Evolutionary conservation across 2,797 vertebrate genomes (phyloP).

Genomic region (Peromyscus melanophrys): DNA sequence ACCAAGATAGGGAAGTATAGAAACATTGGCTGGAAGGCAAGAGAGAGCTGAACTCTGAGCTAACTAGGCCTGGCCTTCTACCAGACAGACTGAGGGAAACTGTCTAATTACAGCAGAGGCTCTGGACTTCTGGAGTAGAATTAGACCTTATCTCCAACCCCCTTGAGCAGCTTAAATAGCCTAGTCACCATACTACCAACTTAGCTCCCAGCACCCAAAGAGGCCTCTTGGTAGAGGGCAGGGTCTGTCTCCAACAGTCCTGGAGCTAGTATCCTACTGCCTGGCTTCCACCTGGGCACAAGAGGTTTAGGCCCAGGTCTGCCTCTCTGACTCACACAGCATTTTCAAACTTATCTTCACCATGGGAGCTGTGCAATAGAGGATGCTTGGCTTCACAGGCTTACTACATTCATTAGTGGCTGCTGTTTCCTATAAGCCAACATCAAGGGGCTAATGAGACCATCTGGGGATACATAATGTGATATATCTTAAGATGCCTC

Average conservation of each 20-base stretch:
- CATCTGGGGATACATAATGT: accelerated
- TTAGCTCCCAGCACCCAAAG: not conserved
- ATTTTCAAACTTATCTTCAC: not conserved
- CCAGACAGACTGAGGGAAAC: not conserved
- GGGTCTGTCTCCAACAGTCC: not conserved
- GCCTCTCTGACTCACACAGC: not conserved
- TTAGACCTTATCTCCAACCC: not conserved
- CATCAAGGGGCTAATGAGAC: not conserved
- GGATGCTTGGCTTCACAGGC: not conserved
- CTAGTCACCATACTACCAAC: not conserved
- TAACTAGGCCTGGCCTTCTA: not conserved
- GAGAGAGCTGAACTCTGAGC: too few species aligned
- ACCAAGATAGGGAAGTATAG: not conserved
- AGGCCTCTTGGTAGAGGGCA: not conserved
- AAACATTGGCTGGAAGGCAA: accelerated
- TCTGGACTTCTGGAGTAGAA: too few species aligned
- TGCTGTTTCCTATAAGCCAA: not conserved
- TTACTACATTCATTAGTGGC: accelerated
- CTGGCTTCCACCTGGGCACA: accelerated
- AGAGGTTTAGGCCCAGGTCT: not conserved
- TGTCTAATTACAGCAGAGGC: too few species aligned
- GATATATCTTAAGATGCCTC: not conserved
- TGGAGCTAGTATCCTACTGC: not conserved
- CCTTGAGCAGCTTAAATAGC: not conserved
- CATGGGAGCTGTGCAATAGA: accelerated